Evolutionary conservation across 2,797 vertebrate genomes (phyloP).

Genomic region (Sebastes dallii): DNA sequence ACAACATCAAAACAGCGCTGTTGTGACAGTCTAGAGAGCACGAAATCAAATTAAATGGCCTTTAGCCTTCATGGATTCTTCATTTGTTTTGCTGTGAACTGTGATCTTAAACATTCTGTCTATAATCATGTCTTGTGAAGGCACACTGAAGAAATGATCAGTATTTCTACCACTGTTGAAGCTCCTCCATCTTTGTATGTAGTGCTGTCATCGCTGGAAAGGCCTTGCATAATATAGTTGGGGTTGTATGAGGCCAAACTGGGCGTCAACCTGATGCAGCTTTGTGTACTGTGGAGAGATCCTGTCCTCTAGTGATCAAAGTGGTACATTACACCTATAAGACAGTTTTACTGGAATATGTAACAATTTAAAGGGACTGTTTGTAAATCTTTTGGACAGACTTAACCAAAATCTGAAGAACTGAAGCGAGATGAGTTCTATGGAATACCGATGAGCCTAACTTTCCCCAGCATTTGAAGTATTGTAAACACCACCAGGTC

Average conservation of each 20-base stretch:
- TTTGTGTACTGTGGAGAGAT: neutral
- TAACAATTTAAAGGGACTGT: neutral
- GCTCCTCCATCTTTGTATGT: neutral
- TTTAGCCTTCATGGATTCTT: neutral
- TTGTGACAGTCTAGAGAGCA: neutral
- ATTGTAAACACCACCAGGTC: no score
- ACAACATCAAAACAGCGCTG: neutral
- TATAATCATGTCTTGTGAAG: neutral
- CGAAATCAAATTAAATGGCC: neutral
- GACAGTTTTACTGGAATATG: neutral
- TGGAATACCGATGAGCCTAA: no score
- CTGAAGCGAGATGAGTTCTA: neutral
- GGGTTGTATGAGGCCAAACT: neutral
- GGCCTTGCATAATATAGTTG: neutral
- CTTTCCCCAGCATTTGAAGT: no score
- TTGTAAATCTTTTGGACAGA: neutral
- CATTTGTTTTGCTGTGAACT: neutral
- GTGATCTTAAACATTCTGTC: neutral
- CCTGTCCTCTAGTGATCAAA: slow-evolving; percentile 23
- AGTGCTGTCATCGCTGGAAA: neutral
- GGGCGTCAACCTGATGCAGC: neutral
- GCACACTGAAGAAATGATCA: neutral
- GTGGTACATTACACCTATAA: neutral
- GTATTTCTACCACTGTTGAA: neutral
- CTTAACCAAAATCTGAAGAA: neutral